phyloP scores from a whole-genome alignment of 2,113 vertebrate genomes.

The Hipposideros armiger region DNA sequence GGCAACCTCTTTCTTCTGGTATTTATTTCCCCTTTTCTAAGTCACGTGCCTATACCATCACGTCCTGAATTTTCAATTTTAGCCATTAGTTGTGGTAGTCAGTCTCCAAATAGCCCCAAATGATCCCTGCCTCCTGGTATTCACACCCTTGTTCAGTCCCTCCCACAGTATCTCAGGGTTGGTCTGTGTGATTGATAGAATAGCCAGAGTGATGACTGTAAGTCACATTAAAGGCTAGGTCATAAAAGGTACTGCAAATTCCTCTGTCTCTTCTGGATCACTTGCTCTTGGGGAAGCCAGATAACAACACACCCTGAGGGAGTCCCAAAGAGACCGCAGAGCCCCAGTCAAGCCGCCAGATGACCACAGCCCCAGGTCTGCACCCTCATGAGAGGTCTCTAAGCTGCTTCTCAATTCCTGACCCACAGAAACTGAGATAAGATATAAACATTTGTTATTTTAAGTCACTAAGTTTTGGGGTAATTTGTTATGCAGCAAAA shows the following conservation, averaged over 20 bases:
- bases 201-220: not conserved
- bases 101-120: not conserved
- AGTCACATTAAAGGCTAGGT: not conserved
- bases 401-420: not conserved
- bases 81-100: not conserved
- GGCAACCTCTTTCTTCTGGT: not conserved
- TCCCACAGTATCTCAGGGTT: not conserved
- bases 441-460: not conserved
- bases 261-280: not conserved
- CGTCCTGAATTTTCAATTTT: not conserved
- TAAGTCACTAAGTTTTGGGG: not conserved
- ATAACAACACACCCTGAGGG: not conserved
- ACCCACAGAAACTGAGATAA: not conserved
- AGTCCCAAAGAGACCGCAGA: not conserved
- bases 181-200: not conserved
- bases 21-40: conserved; percentile 19
- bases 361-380: not conserved
- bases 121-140: not conserved
- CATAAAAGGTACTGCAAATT: not conserved
- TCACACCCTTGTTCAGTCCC: not conserved
- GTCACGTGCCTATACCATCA: not conserved
- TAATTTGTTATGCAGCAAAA: not conserved
- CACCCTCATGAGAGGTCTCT: not conserved
- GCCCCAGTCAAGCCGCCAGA: too few species aligned
- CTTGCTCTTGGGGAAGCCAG: not conserved